A percentile compares a stretch with the other conserved stretches of the same genome.
Conservation (phyloP, 2,888 invertebrate species). For the Sacculina carcini region DNA sequence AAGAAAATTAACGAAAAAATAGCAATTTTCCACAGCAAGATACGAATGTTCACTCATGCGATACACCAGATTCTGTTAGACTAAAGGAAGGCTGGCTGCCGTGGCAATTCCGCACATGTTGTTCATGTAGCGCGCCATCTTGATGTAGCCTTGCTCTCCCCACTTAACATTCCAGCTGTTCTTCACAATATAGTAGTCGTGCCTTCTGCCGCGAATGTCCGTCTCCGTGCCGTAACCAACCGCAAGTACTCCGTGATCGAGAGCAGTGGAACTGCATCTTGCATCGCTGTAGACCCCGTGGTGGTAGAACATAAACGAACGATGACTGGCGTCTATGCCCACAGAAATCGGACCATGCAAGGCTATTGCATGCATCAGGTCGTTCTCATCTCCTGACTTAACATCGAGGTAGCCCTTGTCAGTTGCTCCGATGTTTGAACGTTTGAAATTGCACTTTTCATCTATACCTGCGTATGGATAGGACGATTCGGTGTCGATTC, state of each 20-base stretch:
- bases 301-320: slow-evolving; percentile 55
- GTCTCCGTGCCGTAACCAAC: slow-evolving; percentile 50
- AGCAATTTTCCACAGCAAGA: no score
- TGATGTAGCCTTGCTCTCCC: slow-evolving; percentile 63
- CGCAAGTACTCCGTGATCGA: slow-evolving; percentile 64
- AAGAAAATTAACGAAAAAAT: no score
- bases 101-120: slow-evolving; percentile 71
- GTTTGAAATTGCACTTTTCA: slow-evolving; percentile 16
- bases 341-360: slow-evolving; percentile 59
- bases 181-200: slow-evolving; percentile 63
- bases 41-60: no score
- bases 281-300: slow-evolving; percentile 30
- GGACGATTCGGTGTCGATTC: slow-evolving; percentile 60
- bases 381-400: slow-evolving; percentile 39
- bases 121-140: slow-evolving; percentile 52
- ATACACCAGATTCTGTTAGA: slow-evolving; percentile 32
- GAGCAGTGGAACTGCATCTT: slow-evolving; percentile 34
- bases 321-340: slow-evolving; percentile 64
- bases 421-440: slow-evolving; percentile 40
- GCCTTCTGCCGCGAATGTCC: slow-evolving; percentile 24
- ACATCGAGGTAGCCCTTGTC: slow-evolving; percentile 56
- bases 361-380: slow-evolving; percentile 48
- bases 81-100: slow-evolving; percentile 55
- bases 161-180: slow-evolving; percentile 56
- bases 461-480: slow-evolving; percentile 60